Evolutionary conservation across 2,888 invertebrate genomes (phyloP), one percentile per base, ranked within the genome.

Genomic region (Drosophila lacicola): DNA sequence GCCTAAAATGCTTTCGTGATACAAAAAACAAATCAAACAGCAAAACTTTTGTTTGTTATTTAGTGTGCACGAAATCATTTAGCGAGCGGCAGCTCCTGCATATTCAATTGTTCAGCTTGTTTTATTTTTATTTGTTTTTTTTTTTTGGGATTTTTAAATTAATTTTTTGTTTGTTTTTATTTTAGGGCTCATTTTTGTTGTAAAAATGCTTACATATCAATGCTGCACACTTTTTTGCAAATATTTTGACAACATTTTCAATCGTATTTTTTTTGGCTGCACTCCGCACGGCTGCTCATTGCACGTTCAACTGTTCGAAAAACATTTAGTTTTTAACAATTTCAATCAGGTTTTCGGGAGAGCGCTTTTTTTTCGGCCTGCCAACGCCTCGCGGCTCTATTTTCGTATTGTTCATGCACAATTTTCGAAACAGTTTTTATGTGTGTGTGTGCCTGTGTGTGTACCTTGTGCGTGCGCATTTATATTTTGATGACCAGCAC

Each of bases 51-150:
- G 78, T 83, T 77, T 77, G 70, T 74, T 74, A 71, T 86, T 86
- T 80, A 82, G 78, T 74, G 69, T 63, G 64, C 87, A 71, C 70
- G 67, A 68, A 86, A 84, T 82, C 78, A 82, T 84, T 83, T 87
- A 74, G 78, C 47, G 41, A 58, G 57, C 67, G 55, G 42, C 64
- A 39, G 37, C 21, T 17, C 47, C 53, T 58, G 71, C 57, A 64
- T 72, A 72, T 57, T 63, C 70, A 72, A 72, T 69, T 70, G 60
- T 72, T 77, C 70, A 34, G 34, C 19, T 53, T 33, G 41, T 21
- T 50, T 53, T 41, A 25, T n/a, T 66, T 37, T 21, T 41, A n/a
- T 56, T 42, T 55, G 36, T n/a, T 46, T 6, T 25, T 74, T 41
- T 33, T 19, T 37, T 46, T 29, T 11, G 4, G 6, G 0, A 10